Evolutionary conservation across 2,888 invertebrate genomes (phyloP), one percentile per base, ranked within the genome.

Genomic region (Nebria brevicollis): DNA sequence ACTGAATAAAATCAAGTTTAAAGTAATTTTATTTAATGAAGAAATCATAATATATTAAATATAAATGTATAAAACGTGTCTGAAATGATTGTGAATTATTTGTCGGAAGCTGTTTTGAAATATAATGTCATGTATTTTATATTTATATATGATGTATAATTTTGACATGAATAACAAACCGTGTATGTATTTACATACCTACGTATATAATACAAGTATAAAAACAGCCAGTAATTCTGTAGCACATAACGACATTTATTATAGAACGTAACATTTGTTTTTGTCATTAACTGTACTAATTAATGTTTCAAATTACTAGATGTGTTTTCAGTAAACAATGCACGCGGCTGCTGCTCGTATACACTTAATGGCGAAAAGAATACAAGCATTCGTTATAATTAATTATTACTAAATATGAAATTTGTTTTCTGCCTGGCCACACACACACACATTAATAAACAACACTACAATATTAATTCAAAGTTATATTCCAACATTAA

Each of bases 211-310:
- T 15, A 73, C 72, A 73, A 68, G 25, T 79, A 66, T 74, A 66
- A 26, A 20, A 43, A 79, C 73, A 43, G 34, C 34, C 20, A 43
- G 74, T 79, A 64, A 79, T 66, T 66, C 68, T 54, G 74, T 68
- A 25, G 25, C 68, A 75, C n/a, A 80, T 72, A 34, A 75, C 54
- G 80, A 80, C 80, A 80, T 80, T 80, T 80, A 80, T 80, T 72
- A 80, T 70, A 75, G 72, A 70, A 72, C 75, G 80, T 72, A 75
- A 80, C 80, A 75, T 80, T 80, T 80, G 80, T 80, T 80, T 80
- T 70, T 80, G 80, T 80, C 80, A 75, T 80, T 72, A 73, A 80
- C 75, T 64, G 72, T 26, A 80, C 54, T 80, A 80, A 80, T 80
- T 80, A 80, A 80, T 80, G 80, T 72, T 75, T 13, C 75, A 75